These are phyloP conservation scores for Geococcyx californianus DNA, from an alignment of 2,113 vertebrate species.

Conservation along the genomic window DNA sequence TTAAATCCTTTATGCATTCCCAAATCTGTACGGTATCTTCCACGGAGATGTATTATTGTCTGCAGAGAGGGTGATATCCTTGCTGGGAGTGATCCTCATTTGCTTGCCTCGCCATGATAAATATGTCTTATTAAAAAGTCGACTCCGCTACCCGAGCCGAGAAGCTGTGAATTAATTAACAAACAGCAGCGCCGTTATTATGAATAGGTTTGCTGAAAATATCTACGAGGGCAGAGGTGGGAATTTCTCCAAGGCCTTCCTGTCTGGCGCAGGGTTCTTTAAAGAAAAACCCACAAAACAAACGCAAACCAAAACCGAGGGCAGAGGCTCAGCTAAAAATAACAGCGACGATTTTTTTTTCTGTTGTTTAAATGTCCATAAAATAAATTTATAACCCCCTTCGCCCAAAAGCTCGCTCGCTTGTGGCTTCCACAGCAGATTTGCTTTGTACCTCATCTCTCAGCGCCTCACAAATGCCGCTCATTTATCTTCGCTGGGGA, in stretches of 20 bases:
- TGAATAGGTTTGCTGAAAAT: constrained; percentile 16
- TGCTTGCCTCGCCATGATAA: constrained; percentile 25
- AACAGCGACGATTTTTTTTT: neutral
- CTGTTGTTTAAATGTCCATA: neutral
- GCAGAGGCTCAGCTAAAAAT: neutral
- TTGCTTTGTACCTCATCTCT: constrained; percentile 78
- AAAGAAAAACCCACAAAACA: neutral
- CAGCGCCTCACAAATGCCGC: constrained; percentile 88
- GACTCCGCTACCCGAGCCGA: neutral
- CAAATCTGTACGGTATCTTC: neutral
- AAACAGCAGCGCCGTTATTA: constrained; percentile 22
- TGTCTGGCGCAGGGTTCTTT: neutral
- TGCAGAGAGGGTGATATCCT: neutral
- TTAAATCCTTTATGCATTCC: constrained; percentile 36
- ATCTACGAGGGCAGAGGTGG: constrained; percentile 16
- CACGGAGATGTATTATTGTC: constrained; percentile 23
- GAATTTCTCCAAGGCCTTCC: constrained; percentile 51
- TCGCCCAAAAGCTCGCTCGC: neutral
- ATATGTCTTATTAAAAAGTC: constrained; percentile 58
- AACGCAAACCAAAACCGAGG: neutral
- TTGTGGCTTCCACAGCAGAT: constrained; percentile 56
- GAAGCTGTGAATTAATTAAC: constrained; percentile 59
- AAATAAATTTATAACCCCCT: constrained; percentile 47
- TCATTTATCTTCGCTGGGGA: constrained; percentile 91
- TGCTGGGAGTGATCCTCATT: neutral